Evolutionary conservation across 2,888 invertebrate species (phyloP).

Genomic region (Lithophane ornitopus): DNA sequence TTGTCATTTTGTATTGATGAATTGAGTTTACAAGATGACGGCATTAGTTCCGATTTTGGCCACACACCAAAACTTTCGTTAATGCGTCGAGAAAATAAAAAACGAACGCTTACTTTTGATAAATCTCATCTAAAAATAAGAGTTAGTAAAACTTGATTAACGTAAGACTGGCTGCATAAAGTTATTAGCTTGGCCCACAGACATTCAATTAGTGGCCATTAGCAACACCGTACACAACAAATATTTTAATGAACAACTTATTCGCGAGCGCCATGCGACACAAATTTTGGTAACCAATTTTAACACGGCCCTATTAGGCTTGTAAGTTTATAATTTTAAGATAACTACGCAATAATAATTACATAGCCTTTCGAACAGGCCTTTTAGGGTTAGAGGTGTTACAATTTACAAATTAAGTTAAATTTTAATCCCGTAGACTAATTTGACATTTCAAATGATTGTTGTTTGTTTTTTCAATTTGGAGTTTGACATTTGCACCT

Average conservation of each 20-base stretch:
- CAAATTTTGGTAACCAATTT: slow-evolving; percentile 12
- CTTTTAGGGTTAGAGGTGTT: not conserved
- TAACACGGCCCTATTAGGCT: not conserved
- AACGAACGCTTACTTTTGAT: no score
- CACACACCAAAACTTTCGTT: no score
- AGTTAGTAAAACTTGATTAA: not conserved
- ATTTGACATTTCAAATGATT: no score
- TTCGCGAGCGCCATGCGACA: slow-evolving; percentile 18
- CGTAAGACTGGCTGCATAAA: not conserved
- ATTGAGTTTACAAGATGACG: no score
- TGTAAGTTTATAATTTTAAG: not conserved
- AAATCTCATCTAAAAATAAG: no score
- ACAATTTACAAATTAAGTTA: slow-evolving; percentile 9
- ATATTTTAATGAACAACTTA: slow-evolving; percentile 51
- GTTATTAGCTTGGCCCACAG: slow-evolving; percentile 9
- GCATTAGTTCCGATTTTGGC: no score
- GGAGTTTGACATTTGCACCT: no score
- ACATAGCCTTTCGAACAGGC: not conserved
- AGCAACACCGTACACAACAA: slow-evolving; percentile 18
- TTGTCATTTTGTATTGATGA: no score
- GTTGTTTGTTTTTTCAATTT: no score
- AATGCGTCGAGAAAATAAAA: no score
- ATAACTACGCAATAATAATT: slow-evolving; percentile 2
- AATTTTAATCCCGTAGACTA: no score
- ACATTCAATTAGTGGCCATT: slow-evolving; percentile 46